Evolutionary conservation across 2,888 invertebrate species (phyloP).

Genomic region (Eubasilissa splendida): DNA sequence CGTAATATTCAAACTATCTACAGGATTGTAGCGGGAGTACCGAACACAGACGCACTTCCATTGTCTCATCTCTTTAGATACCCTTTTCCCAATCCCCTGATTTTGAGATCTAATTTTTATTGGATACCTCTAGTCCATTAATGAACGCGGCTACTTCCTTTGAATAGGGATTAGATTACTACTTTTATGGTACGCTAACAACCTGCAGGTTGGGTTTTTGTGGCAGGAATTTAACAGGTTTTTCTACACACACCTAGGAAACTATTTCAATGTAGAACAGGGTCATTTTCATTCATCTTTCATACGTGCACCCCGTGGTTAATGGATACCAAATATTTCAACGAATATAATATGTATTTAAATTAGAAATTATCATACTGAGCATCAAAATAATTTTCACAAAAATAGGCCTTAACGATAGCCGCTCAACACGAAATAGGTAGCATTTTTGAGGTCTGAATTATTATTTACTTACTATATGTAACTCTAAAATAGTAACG

Average conservation of each 20-base stretch:
- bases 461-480: no score
- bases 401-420: no score
- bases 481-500: no score
- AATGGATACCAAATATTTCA: no score
- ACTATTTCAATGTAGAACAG: slow-evolving; percentile 29
- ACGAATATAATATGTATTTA: no score
- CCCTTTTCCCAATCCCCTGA: background rate
- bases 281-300: slow-evolving; percentile 14
- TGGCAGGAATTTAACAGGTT: slow-evolving; percentile 23
- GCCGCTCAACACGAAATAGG: no score
- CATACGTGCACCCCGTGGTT: slow-evolving; percentile 1
- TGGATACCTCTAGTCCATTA: slow-evolving; percentile 32
- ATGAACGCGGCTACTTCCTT: slow-evolving; percentile 34
- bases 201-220: slow-evolving; percentile 22
- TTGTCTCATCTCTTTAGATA: background rate
- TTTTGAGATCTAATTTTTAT: slow-evolving; percentile 25
- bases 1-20: no score
- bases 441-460: no score
- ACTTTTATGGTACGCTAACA: slow-evolving; percentile 18
- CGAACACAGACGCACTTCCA: background rate
- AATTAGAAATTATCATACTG: no score
- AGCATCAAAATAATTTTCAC: no score
- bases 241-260: slow-evolving; percentile 18
- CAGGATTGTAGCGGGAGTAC: background rate
- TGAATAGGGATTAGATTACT: slow-evolving; percentile 31